Evolutionary conservation across 1,140 invertebrate species (phyloP).

Genomic region (Aphelinus atriplicis): DNA sequence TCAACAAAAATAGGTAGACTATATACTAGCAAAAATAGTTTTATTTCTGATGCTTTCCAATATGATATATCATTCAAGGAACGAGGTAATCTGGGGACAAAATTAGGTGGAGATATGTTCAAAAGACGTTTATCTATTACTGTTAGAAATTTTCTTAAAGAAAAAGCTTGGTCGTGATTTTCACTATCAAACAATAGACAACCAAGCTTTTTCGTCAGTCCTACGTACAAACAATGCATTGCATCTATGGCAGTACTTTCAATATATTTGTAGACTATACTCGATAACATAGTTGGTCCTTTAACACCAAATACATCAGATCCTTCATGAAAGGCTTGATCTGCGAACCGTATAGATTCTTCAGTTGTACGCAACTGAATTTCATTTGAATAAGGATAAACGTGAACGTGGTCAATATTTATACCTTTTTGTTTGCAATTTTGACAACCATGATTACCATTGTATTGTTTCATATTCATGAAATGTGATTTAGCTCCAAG

Average conservation of each 20-base stretch:
- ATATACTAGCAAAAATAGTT: slow-evolving; percentile 37
- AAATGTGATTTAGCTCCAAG: slow-evolving; percentile 36
- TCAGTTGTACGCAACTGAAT: slow-evolving; percentile 35
- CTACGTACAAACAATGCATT: slow-evolving; percentile 10
- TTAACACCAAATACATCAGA: slow-evolving; percentile 7
- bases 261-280: slow-evolving; percentile 14
- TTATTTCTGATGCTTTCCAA: slow-evolving; percentile 47
- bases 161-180: slow-evolving; percentile 19
- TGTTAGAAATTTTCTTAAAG: slow-evolving; percentile 1
- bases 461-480: slow-evolving; percentile 40
- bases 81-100: slow-evolving; percentile 36
- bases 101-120: slow-evolving; percentile 32
- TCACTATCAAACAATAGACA: slow-evolving; percentile 13
- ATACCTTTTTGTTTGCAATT: not conserved
- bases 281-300: not conserved
- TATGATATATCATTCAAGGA: slow-evolving; percentile 31
- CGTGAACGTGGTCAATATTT: not conserved
- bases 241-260: not conserved
- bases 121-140: slow-evolving; percentile 34
- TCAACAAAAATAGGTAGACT: slow-evolving; percentile 38
- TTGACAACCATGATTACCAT: slow-evolving; percentile 36
- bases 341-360: not conserved
- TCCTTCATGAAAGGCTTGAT: slow-evolving; percentile 1
- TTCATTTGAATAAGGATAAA: slow-evolving; percentile 2
- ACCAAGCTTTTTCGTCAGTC: not conserved